A percentile compares a stretch with the other conserved stretches of the same genome.
phyloP scores from a whole-genome alignment of 2,888 invertebrate genomes.

The Lucinisca nassula region DNA sequence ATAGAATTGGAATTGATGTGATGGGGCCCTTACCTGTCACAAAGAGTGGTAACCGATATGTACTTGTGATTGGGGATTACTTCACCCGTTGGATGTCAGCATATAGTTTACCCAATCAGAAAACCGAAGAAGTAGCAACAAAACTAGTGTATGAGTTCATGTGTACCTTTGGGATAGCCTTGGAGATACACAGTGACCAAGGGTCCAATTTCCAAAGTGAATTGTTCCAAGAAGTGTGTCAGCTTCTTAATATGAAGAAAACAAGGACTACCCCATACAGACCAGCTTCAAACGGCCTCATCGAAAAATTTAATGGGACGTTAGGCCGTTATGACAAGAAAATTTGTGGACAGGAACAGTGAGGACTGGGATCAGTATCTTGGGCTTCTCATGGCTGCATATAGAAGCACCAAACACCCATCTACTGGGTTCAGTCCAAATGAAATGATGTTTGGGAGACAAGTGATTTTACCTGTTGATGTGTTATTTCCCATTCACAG shows the following conservation, averaged over 20 bases:
- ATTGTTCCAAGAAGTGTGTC: no score
- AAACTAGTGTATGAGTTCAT: slow-evolving; percentile 6
- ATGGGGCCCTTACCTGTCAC: neutral
- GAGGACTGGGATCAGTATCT: neutral
- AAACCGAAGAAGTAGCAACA: neutral
- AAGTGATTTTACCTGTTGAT: no score
- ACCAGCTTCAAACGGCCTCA: slow-evolving; percentile 39
- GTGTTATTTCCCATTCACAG: no score
- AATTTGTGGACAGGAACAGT: neutral
- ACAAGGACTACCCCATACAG: slow-evolving; percentile 32
- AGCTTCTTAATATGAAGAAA: slow-evolving; percentile 31
- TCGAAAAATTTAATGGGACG: slow-evolving; percentile 38
- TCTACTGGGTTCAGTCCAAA: slow-evolving; percentile 51
- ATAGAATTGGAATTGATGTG: neutral
- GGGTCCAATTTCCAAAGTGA: slow-evolving; percentile 28
- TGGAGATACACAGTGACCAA: slow-evolving; percentile 21
- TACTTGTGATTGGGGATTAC: no score
- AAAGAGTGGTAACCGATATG: neutral
- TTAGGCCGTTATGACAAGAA: slow-evolving; percentile 1
- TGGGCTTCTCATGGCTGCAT: neutral
- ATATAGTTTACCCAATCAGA: neutral
- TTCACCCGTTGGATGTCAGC: neutral
- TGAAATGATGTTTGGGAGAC: slow-evolving; percentile 51
- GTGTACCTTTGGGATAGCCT: neutral
- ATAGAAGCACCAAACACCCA: slow-evolving; percentile 31